Conservation (phyloP, 2,113 vertebrate species). For the Lontra canadensis region DNA sequence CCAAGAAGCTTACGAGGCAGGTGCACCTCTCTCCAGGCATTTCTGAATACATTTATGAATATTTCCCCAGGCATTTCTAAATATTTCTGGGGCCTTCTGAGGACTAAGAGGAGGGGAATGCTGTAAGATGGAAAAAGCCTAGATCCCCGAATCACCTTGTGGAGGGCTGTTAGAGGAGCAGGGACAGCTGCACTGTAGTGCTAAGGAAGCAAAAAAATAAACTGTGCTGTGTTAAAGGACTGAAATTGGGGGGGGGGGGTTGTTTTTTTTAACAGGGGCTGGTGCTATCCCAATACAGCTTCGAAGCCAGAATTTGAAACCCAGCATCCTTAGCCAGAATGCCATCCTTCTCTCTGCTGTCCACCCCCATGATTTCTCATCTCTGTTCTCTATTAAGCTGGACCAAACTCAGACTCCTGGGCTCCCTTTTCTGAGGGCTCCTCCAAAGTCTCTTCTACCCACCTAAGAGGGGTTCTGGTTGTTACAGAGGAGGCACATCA, state of each 20-base stretch:
- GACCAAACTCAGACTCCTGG: no score
- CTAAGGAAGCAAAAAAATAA: not conserved
- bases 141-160: not conserved
- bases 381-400: not conserved
- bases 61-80: not conserved
- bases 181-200: not conserved
- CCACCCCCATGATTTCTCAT: accelerated
- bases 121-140: not conserved
- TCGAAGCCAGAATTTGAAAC: not conserved
- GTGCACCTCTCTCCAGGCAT: not conserved
- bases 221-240: no score
- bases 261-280: not conserved
- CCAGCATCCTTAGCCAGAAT: not conserved
- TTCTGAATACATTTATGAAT: not conserved
- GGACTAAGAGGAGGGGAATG: not conserved
- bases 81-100: not conserved
- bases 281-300: not conserved
- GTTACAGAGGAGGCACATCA: not conserved
- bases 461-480: not conserved
- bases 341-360: not conserved
- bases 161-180: not conserved
- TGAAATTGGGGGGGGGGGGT: not conserved
- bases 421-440: not conserved
- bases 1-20: not conserved
- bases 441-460: not conserved